Evolutionary conservation across 2,888 invertebrate genomes (phyloP), one percentile per base, ranked within the genome.

Genomic region (Pediacus dermestoides): DNA sequence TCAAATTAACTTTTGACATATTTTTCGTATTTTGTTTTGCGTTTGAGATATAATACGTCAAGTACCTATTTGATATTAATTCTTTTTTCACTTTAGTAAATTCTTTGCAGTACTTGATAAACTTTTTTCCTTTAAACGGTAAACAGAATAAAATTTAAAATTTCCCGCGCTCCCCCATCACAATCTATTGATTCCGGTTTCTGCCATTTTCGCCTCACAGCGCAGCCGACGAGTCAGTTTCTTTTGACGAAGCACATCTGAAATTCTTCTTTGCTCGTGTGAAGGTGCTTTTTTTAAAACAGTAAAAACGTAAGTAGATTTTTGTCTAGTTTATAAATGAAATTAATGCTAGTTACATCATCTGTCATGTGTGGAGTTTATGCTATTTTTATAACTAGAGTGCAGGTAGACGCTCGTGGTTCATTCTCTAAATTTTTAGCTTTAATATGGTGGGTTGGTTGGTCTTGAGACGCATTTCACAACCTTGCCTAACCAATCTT

Each of bases 241-340:
- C 57, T 57, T 59, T 58, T 28, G 42, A 48, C 50, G 46, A 49
- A 49, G 35, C 39, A n/a, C n/a, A 44, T 50, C 44, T 45, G 48
- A 53, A 48, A 55, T 63, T 60, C 37, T 61, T 11, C 7, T 7
- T 7, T 13, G 61, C 59, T 66, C 61, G 64, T 63, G 60, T 60
- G 64, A n/a, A 61, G 63, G 67, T 66, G 67, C 60, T 68, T 68
- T 67, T 68, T 65, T 63, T 61, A 63, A 62, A 68, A 64, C 63
- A 61, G 70, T 68, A 61, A 66, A 61, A 63, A 68, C 61, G 70
- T 70, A 59, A 69, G 70, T 70, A 59, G 13, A 25, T 35, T 26
- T 41, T 22, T 25, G 11, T 16, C 11, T 30, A 15, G 31, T 46
- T 32, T 37, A 30, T 21, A 44, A 40, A 21, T n/a, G n/a, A n/a